Evolutionary conservation across 2,797 vertebrate genomes (phyloP), one percentile per base, ranked within the genome.

Genomic region (Monodelphis domestica): DNA sequence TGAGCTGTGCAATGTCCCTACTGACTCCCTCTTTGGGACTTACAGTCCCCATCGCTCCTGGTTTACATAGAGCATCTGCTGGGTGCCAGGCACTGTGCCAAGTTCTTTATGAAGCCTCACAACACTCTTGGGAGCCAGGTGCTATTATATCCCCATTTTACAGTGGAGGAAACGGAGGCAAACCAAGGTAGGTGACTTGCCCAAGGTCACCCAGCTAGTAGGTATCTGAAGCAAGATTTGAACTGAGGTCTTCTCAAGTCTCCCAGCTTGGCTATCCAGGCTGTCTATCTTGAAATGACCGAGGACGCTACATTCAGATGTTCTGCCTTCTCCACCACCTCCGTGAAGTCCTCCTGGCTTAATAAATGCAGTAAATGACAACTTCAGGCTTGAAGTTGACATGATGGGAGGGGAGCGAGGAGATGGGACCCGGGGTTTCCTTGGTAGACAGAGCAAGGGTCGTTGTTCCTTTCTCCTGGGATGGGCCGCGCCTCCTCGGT

Each of bases 331-430:
- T 53, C 50, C 90, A n/a, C 53, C 53, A 53, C 12, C 51, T 0
- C 3, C 0, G 0, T 24, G 53, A 9, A 15, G 0, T 17, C 38
- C 1, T 30, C 2, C 2, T 38, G 50, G n/a, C 14, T 29, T n/a
- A 6, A 17, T 21, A 57, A 55, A 29, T 2, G 1, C 1, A 5
- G 59, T 56, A 14, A 33, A 0, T 1, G 54, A 1, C 53, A 33
- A n/a, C 59, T n/a, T 15, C 3, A 15, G 59, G 33, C 33, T 15
- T 59, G 15, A 5, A 0, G 59, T 15, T n/a, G 33, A 24, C 5
- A 33, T n/a, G 26, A n/a, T 24, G 10, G 30, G 5, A 5, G 59
- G 4, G 15, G 12, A 15, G 26, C 12, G n/a, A n/a, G n/a, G 29
- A 57, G 56, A 12, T n/a, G n/a, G n/a, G n/a, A n/a, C n/a, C n/a